Conservation (phyloP, 2,888 invertebrate genomes). For the Nephrotoma guestfalica region DNA sequence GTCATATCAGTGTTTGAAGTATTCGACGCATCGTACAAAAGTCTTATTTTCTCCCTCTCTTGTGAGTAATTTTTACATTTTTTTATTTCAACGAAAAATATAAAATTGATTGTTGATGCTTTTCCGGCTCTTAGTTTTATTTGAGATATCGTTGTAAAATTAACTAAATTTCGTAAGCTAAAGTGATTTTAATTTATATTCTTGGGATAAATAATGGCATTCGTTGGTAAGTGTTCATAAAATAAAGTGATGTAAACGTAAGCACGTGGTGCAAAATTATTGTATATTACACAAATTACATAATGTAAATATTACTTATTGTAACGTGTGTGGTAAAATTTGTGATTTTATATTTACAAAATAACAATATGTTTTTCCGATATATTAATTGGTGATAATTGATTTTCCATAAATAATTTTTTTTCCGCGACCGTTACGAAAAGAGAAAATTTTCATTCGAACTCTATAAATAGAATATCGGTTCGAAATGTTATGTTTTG, state of each 20-base stretch:
- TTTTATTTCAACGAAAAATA: background rate
- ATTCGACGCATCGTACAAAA: background rate
- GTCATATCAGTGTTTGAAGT: background rate
- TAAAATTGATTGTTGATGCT: background rate
- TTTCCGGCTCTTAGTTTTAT: background rate
- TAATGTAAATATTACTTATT: background rate
- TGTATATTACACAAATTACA: background rate
- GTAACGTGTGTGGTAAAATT: background rate
- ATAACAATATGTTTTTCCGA: background rate
- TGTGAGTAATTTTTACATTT: background rate
- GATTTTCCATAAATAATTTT: background rate
- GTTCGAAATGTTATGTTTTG: background rate
- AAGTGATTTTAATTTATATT: background rate
- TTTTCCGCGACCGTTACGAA: background rate
- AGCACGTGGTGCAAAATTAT: background rate
- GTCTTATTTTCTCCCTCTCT: background rate
- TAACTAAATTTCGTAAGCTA: background rate
- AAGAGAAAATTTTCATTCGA: background rate
- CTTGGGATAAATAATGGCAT: background rate
- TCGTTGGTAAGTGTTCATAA: background rate
- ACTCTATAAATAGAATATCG: background rate
- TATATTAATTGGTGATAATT: background rate
- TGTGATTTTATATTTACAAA: background rate
- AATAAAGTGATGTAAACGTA: background rate
- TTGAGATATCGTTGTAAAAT: background rate